Base-by-base conservation (phyloP, 2,113 vertebrate species). In the Recurvirostra avosetta region DNA sequence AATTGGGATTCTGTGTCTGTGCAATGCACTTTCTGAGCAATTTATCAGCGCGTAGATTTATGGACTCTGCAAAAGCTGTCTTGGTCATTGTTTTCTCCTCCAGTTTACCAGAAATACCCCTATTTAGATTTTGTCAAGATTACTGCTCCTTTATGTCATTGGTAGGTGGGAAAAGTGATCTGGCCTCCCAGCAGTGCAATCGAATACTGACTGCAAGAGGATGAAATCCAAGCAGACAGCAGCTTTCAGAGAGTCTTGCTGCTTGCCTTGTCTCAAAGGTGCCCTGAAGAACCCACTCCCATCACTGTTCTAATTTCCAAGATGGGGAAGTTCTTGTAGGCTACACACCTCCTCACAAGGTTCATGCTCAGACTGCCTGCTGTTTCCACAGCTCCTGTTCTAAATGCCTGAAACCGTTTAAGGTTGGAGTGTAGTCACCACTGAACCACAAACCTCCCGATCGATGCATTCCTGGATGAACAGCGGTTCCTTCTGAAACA, bases 101-200 rank as follows among this genome's bases (percentile, higher is more conserved):
- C 77, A 90, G 72, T 91, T 96, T 92, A 93, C 86, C 58, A 81
- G 76, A 92, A 92, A 94, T 66, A 68, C 63, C 74, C 96, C 74
- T 88, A 75, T 96, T 96, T 95, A 90, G 92, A 70, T 90, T 92
- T 95, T 91, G 77, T 91, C 73, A 86, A 84, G 88, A 95, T 94
- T 87, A 59, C 70, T 61, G 78, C 70, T 94, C 62, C 90, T 82
- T 65, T 16, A 0, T 41, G 79, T 74, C 63, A 15, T 11, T 3
- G 30, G 15, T 40, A 21, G 58, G 59, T 76, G 63, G 82, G 79
- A 86, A 26, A 63, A 67, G 55, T 4, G 6, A 26, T 34, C 56
- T 4, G 5, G 45, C 27, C 52, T 88, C 52, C 50, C 55, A 62
- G 45, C 65, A 62, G 73, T 11, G 34, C 83, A 27, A 9, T 0